phyloP scores from a whole-genome alignment of 2,113 vertebrate species.

The Archocentrus centrarchus region DNA sequence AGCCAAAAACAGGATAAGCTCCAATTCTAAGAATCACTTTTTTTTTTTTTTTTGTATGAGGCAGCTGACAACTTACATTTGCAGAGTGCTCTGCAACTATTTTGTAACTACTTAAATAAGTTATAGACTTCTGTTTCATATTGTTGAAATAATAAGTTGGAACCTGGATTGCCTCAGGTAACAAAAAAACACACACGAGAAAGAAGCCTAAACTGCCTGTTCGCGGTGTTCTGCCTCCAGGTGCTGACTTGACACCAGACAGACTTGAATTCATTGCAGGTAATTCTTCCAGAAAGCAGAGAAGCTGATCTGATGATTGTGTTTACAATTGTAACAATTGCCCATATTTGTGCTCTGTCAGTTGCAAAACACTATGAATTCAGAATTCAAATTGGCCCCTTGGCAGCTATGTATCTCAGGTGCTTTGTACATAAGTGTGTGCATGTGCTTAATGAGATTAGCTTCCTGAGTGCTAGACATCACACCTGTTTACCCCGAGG shows the following conservation, averaged over 20 bases:
- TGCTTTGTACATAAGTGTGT: slow-evolving; percentile 44
- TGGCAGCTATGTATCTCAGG: slow-evolving; percentile 73
- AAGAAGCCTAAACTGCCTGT: not conserved
- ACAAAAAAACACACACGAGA: not conserved
- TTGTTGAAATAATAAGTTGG: slow-evolving; percentile 34
- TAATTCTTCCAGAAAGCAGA: slow-evolving; percentile 36
- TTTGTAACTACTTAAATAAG: not conserved
- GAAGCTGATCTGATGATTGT: slow-evolving; percentile 27
- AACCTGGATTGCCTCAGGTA: slow-evolving; percentile 41
- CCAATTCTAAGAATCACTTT: not conserved
- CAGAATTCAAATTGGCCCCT: slow-evolving; percentile 45
- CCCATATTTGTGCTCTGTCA: slow-evolving; percentile 31
- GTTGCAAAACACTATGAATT: slow-evolving; percentile 48
- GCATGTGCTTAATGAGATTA: slow-evolving; percentile 48
- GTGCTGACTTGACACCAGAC: slow-evolving; percentile 32
- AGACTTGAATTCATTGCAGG: slow-evolving; percentile 18
- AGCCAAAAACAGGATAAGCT: not conserved
- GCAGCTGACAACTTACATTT: slow-evolving; percentile 26
- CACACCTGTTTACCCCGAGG: slow-evolving; percentile 62
- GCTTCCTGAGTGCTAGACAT: slow-evolving; percentile 45
- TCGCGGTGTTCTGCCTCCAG: slow-evolving; percentile 13
- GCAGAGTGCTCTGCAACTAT: not conserved
- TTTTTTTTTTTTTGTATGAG: not conserved
- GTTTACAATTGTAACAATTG: slow-evolving; percentile 41
- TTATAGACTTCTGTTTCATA: slow-evolving; percentile 15